Percentiles rank a stretch among this genome's conserved stretches.
These are phyloP conservation scores for Melanotaenia trifasciata DNA, from an alignment of 2,797 vertebrate genomes.

Conservation along the genomic window DNA sequence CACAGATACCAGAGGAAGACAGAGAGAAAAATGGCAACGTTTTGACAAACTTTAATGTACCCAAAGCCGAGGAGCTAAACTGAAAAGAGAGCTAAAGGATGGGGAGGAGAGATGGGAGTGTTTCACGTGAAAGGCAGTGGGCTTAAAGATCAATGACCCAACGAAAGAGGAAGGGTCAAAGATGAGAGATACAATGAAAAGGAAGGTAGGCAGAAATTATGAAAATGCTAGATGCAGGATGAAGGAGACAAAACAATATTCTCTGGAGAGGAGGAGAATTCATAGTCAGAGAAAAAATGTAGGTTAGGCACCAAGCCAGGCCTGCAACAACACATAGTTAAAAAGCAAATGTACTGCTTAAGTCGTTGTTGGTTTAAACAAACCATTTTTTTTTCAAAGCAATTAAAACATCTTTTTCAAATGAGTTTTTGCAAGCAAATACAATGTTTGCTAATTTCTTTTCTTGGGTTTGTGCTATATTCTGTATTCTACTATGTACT, in stretches of 20 bases:
- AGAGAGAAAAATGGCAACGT: constrained; percentile 33
- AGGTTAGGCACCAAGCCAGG: neutral
- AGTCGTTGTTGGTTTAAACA: constrained; percentile 31
- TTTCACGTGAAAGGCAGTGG: constrained; percentile 46
- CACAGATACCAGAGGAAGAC: constrained; percentile 33
- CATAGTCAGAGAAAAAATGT: constrained; percentile 1
- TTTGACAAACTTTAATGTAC: constrained; percentile 58
- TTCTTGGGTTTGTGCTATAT: no score
- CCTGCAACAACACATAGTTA: constrained; percentile 20
- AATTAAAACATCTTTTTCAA: constrained; percentile 11
- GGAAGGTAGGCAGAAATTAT: constrained; percentile 50
- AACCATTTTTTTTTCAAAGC: constrained; percentile 19
- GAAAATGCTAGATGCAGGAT: constrained; percentile 57
- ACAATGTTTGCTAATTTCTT: no score
- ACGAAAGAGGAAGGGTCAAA: constrained; percentile 59
- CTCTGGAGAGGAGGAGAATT: constrained; percentile 59
- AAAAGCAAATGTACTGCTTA: constrained; percentile 15
- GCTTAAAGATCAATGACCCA: constrained; percentile 68
- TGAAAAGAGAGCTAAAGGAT: constrained; percentile 59
- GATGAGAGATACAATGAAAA: constrained; percentile 51
- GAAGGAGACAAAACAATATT: constrained; percentile 58
- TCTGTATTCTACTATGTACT: no score
- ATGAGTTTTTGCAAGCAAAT: no score
- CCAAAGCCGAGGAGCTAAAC: constrained; percentile 17
- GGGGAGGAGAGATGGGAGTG: constrained; percentile 39